phyloP scores from a whole-genome alignment of 2,888 invertebrate genomes.

The Caenorhabditis drosophilae region DNA sequence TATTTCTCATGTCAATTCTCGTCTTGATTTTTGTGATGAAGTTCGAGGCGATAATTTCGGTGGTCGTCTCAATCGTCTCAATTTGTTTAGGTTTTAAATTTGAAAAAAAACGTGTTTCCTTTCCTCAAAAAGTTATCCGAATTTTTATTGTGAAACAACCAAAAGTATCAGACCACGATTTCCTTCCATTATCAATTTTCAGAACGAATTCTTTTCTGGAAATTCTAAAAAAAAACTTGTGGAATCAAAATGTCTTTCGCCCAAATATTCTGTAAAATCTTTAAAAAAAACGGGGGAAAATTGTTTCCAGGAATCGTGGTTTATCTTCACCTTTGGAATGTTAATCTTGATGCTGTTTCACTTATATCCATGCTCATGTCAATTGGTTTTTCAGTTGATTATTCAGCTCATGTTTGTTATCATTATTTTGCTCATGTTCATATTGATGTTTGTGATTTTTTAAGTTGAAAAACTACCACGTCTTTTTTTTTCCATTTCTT shows the following conservation, averaged over 20 bases:
- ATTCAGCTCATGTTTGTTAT: slow-evolving; percentile 66
- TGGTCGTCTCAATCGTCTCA: slow-evolving; percentile 63
- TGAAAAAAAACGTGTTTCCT: background rate
- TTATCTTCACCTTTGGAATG: slow-evolving; percentile 65
- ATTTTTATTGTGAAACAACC: too few species aligned
- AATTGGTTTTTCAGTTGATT: slow-evolving; percentile 66
- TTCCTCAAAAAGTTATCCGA: too few species aligned
- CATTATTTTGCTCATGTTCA: slow-evolving; percentile 64
- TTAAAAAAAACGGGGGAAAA: too few species aligned
- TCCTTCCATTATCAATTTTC: too few species aligned
- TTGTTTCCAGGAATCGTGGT: slow-evolving; percentile 50
- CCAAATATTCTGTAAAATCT: too few species aligned
- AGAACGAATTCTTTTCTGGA: too few species aligned
- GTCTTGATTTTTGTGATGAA: slow-evolving; percentile 64
- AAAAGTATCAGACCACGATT: too few species aligned
- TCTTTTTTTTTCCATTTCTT: slow-evolving; percentile 5
- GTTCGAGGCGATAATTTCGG: slow-evolving; percentile 63
- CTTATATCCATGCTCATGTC: slow-evolving; percentile 65
- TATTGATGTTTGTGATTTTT: slow-evolving; percentile 15
- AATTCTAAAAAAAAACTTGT: too few species aligned
- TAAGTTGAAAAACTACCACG: background rate
- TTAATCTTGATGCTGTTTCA: slow-evolving; percentile 65
- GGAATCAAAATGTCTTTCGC: too few species aligned
- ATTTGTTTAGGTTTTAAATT: slow-evolving; percentile 53
- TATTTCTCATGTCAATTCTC: slow-evolving; percentile 64